Evolutionary conservation across 2,797 vertebrate species (phyloP).

Genomic region (Nyctibius grandis): DNA sequence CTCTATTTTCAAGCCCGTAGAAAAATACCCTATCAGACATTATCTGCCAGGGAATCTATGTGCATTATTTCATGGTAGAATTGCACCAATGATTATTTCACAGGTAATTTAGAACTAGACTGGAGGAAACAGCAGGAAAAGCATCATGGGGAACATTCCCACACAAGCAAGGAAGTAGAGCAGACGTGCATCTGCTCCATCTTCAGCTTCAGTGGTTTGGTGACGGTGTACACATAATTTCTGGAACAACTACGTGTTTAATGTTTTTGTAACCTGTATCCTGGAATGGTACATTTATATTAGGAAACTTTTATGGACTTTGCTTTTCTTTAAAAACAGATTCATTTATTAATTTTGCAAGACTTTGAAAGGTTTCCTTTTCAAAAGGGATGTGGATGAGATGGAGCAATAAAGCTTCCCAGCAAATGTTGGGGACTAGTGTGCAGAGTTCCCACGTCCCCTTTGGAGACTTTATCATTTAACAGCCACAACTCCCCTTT

Average conservation of each 20-base stretch:
- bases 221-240: background rate
- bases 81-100: constrained; percentile 23
- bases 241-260: background rate
- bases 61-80: background rate
- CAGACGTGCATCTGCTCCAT: background rate
- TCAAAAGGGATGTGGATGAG: background rate
- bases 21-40: background rate
- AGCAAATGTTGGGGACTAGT: constrained; percentile 28
- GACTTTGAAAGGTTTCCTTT: background rate
- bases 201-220: background rate
- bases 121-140: background rate
- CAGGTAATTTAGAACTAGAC: constrained; percentile 25
- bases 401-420: constrained; percentile 14
- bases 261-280: background rate
- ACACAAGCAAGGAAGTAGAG: background rate
- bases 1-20: background rate
- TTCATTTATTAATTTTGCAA: background rate
- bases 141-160: background rate
- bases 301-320: background rate
- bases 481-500: constrained; percentile 45
- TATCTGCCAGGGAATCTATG: background rate
- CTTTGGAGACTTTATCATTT: constrained; percentile 55
- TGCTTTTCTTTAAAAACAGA: background rate
- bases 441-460: background rate
- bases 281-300: background rate